Conservation (phyloP, 2,113 vertebrate genomes). For the Rhadina sibilatrix region DNA sequence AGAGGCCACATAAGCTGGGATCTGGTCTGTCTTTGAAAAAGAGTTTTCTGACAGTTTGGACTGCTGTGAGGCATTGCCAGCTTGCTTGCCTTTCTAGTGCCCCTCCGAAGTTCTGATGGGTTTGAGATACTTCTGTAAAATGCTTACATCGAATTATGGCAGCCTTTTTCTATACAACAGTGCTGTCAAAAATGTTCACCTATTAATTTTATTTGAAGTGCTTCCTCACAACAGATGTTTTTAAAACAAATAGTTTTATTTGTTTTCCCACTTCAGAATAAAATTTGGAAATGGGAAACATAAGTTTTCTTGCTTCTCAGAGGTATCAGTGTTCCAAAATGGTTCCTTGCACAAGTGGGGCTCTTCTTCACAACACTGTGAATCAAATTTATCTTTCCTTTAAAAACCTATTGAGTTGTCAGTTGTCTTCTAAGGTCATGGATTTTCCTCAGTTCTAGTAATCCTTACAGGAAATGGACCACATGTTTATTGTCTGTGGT, state of each 20-base stretch:
- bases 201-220: neutral
- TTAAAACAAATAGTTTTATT: neutral
- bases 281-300: neutral
- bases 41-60: neutral
- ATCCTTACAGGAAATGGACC: neutral
- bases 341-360: neutral
- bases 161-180: neutral
- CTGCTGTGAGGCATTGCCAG: neutral
- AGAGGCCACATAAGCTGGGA: neutral
- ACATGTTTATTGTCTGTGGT: neutral
- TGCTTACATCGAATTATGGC: neutral
- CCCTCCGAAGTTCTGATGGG: neutral
- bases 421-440: neutral
- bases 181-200: neutral
- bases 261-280: neutral
- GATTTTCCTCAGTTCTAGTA: neutral
- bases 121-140: neutral
- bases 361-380: neutral
- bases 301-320: neutral
- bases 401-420: neutral
- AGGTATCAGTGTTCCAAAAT: neutral
- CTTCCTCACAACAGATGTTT: neutral
- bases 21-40: neutral
- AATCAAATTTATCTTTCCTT: neutral
- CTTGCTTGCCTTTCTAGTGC: neutral